Conservation (phyloP, 2,113 vertebrate species). For the Nipponia nippon region DNA sequence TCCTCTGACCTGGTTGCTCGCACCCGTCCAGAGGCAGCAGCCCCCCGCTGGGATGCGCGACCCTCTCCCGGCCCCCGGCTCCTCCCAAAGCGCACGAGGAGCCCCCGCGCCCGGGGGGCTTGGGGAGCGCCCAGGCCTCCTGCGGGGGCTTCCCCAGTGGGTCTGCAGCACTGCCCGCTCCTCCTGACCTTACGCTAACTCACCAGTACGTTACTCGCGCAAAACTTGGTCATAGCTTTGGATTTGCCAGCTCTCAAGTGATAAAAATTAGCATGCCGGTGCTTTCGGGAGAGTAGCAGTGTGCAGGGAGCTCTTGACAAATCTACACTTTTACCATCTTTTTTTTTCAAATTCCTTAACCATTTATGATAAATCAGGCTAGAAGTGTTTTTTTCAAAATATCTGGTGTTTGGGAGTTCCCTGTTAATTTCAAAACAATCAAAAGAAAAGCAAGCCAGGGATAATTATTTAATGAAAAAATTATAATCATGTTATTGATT, state of each 20-base stretch:
- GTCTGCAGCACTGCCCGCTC: neutral
- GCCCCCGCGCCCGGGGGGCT: rapidly evolving
- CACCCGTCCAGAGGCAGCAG: neutral
- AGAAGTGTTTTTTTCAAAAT: neutral
- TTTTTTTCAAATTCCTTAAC: neutral
- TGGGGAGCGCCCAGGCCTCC: neutral
- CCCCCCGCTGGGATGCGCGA: neutral
- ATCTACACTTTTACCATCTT: neutral
- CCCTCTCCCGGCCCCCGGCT: rapidly evolving
- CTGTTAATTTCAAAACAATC: neutral
- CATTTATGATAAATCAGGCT: neutral
- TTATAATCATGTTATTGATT: neutral
- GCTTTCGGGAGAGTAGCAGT: neutral
- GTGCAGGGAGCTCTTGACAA: neutral
- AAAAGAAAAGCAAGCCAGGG: neutral
- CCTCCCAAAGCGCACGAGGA: too few relatives aligned
- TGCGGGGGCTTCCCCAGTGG: rapidly evolving
- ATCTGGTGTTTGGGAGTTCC: neutral
- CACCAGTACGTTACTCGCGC: rapidly evolving
- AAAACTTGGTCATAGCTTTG: neutral
- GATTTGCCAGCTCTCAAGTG: neutral
- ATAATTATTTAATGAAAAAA: neutral
- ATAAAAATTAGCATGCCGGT: neutral
- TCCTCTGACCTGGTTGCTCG: neutral
- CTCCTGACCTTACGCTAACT: neutral